Percentiles rank a stretch among this genome's conserved stretches.
These are phyloP conservation scores for Trachelus stipa DNA, from an alignment of 2,888 invertebrate species.

Conservation along the genomic window DNA sequence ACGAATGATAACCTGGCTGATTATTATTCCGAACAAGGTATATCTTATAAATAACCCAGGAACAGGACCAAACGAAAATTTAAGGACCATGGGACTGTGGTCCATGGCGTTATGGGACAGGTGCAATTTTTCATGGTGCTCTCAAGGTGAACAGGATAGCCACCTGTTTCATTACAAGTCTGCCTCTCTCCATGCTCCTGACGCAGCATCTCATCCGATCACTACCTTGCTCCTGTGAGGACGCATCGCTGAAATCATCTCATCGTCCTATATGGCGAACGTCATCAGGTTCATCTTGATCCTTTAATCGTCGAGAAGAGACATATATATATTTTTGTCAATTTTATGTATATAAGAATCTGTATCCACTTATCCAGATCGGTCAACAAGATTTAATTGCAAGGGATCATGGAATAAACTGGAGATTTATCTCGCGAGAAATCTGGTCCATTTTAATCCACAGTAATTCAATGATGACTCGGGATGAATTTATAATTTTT, in stretches of 20 bases:
- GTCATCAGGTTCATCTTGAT: neutral
- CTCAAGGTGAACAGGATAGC: constrained; percentile 46
- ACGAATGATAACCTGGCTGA: no score
- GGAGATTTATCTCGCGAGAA: constrained; percentile 31
- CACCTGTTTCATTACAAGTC: constrained; percentile 45
- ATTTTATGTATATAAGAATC: neutral
- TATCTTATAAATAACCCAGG: neutral
- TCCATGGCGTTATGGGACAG: constrained; percentile 32
- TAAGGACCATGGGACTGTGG: neutral
- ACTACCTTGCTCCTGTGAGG: constrained; percentile 11
- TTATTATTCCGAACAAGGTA: no score
- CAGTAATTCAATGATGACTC: constrained; percentile 32
- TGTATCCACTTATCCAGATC: constrained; percentile 27
- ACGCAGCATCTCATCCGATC: constrained; percentile 18
- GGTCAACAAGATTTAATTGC: constrained; percentile 42
- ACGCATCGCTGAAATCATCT: no score
- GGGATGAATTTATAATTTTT: neutral
- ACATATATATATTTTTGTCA: neutral
- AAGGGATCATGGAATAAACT: constrained; percentile 20
- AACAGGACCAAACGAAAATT: neutral
- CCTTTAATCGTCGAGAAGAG: neutral
- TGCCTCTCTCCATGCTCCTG: constrained; percentile 20
- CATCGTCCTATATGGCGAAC: neutral
- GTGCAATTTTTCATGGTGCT: constrained; percentile 41
- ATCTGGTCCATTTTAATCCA: constrained; percentile 41